Evolutionary conservation across 2,113 vertebrate species (phyloP).

Genomic region (Semnornis frantzii): DNA sequence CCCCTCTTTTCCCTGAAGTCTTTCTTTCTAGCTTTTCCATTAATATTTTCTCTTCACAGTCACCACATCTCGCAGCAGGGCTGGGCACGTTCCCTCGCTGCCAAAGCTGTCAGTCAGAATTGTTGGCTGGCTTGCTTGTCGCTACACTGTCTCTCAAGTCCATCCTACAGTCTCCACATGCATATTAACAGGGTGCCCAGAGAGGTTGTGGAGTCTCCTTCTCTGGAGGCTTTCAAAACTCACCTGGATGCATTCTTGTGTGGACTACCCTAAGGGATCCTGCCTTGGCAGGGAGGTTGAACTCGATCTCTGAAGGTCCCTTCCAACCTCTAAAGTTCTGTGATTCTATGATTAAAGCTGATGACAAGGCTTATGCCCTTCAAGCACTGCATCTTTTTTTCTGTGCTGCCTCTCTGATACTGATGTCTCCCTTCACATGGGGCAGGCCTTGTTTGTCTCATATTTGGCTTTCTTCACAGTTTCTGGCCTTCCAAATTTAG

Average conservation of each 20-base stretch:
- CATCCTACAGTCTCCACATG: too few relatives aligned
- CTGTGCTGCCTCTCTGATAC: background rate
- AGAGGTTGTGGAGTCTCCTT: too few relatives aligned
- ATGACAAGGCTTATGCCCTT: background rate
- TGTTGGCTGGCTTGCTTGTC: background rate
- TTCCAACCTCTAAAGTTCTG: too few relatives aligned
- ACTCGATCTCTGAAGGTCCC: too few relatives aligned
- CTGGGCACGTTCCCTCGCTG: constrained; percentile 8
- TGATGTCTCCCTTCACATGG: background rate
- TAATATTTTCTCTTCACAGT: constrained; percentile 52
- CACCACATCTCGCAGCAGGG: background rate
- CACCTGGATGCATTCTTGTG: too few relatives aligned
- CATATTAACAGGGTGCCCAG: too few relatives aligned
- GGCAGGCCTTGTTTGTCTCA: background rate
- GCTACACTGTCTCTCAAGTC: background rate
- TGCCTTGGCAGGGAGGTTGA: too few relatives aligned
- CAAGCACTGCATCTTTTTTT: background rate
- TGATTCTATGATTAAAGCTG: background rate
- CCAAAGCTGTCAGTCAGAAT: background rate
- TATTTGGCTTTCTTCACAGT: background rate
- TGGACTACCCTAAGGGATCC: too few relatives aligned
- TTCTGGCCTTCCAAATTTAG: background rate
- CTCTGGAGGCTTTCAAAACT: too few relatives aligned
- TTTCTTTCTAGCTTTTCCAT: constrained; percentile 44
- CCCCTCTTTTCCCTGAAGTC: constrained; percentile 24